Base-by-base conservation (phyloP, 2,113 vertebrate genomes). In the Panthera tigris region DNA sequence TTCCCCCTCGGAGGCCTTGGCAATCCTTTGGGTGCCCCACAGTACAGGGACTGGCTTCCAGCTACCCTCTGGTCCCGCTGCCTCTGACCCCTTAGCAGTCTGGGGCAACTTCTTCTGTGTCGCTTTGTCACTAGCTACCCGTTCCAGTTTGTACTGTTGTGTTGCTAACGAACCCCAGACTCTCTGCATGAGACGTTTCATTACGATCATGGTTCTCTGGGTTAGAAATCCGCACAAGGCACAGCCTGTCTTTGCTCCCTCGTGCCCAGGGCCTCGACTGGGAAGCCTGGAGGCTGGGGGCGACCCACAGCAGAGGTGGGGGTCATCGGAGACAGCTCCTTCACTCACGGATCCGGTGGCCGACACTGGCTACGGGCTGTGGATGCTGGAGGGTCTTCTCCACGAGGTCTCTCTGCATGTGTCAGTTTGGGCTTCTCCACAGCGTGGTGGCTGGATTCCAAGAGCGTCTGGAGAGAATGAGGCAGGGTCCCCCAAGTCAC, bases 351-450 rank as follows among this genome's bases (percentile, higher is more conserved):
- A 31, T 63, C n/a, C 29, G 15, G 57, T 25, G 88, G 57, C 33
- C 1, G 2, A 19, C 25, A 0, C 7, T 5, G 78, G 76, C 21
- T 39, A 4, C 10, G 0, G 5, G 68, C 29, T 31, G 19, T 57
- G 52, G 12, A 55, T 41, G 3, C 11, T 13, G 21, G 12, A 45
- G 15, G 16, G 5, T 36, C 29, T 15, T 25, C 9, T 18, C 80
- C 5, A 1, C 4, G 2, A 23, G 39, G 76, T 15, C 45, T 87
- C 45, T 68, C 18, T 68, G 7, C 16, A 4, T 21, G 45, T 12
- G 0, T 81, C 29, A 3, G 0, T 7, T 23, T 15, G 76, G 41
- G 55, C 41, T 15, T 18, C 68, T 45, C 79, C 25, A 11, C 19
- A 15, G 5, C 27, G 15, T 3, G 31, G 66, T 13, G 8, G 55